These are phyloP conservation scores for Palythoa heliodiscus DNA, from an alignment of 92 coral and sea anemone species.

Conservation along the genomic window DNA sequence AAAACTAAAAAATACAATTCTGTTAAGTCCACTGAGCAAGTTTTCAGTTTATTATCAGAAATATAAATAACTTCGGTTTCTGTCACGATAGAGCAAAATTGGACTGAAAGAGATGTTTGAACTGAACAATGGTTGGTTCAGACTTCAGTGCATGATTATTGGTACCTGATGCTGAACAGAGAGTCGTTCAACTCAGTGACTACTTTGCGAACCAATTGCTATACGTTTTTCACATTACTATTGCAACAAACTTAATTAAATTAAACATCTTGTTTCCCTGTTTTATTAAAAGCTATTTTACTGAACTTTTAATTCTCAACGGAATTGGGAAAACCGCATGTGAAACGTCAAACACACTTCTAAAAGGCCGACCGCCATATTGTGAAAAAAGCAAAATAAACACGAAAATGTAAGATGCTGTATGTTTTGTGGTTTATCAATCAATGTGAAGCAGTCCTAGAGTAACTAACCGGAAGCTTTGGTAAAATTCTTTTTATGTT, in stretches of 20 bases:
- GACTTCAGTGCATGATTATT: not conserved
- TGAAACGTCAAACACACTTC: not conserved
- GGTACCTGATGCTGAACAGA: not conserved
- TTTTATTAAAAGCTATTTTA: not conserved
- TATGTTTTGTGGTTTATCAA: constrained; percentile 38
- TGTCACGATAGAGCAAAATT: not conserved
- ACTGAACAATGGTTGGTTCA: not conserved
- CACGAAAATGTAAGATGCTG: not conserved
- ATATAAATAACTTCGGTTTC: not conserved
- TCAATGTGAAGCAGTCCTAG: not conserved
- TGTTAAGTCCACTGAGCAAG: not conserved
- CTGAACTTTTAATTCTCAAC: constrained; percentile 3
- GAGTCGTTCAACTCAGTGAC: not conserved
- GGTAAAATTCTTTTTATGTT: constrained; percentile 19
- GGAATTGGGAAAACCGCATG: constrained; percentile 25
- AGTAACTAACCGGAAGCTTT: constrained; percentile 12
- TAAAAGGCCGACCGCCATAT: not conserved
- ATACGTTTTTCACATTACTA: not conserved
- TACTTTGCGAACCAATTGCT: not conserved
- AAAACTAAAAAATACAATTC: not conserved
- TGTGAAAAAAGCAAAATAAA: not conserved
- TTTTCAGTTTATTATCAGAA: not conserved
- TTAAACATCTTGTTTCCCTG: not conserved
- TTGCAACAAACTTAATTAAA: not conserved
- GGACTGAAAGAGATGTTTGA: not conserved